Base-by-base conservation (phyloP, 2,888 invertebrate genomes). In the Myopa testacea region DNA sequence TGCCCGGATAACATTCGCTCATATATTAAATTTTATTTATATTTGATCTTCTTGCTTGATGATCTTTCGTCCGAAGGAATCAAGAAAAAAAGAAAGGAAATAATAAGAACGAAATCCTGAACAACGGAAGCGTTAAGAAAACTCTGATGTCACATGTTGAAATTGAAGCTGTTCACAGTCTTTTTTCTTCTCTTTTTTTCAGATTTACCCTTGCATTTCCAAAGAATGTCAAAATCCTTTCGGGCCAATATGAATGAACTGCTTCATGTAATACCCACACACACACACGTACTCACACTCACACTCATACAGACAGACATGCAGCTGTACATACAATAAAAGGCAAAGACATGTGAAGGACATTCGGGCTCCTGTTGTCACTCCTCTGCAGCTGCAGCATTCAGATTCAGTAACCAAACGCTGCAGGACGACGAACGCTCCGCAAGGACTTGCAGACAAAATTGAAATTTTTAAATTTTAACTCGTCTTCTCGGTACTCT, bases 401-500 rank as follows among this genome's bases (percentile, higher is more conserved):
- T n/a, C 38, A 14, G 45, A 45, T 45, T 14, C 55, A 55, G 55
- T n/a, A 14, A 55, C 55, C 55, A 12, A 55, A 26, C 62, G 34
- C 62, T 6, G 62, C 62, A 62, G 62, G 62, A 62, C 62, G 34
- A 58, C 58, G 65, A 26, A 10, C 34, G 37, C 58, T 37, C 45
- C 68, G n/a, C 16, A 37, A 38, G 71, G 71, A 71, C 37, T 12
- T 71, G 58, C 16, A 38, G 34, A 58, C 58, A n/a, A 71, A 58
- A 71, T 71, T 71, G 71, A 71, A 71, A 71, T 71, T 50, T 71
- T 71, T 50, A 34, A 70, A 70, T 70, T 55, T 52, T 12, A 55
- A 69, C 50, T 65, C 38, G 65, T 65, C 37, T 37, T 26, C n/a
- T 26, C n/a, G 62, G 14, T 65, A 60, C 63, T 5, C 63, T 63